phyloP scores from a whole-genome alignment of 2,888 invertebrate species.

The Nephrotoma appendiculata region DNA sequence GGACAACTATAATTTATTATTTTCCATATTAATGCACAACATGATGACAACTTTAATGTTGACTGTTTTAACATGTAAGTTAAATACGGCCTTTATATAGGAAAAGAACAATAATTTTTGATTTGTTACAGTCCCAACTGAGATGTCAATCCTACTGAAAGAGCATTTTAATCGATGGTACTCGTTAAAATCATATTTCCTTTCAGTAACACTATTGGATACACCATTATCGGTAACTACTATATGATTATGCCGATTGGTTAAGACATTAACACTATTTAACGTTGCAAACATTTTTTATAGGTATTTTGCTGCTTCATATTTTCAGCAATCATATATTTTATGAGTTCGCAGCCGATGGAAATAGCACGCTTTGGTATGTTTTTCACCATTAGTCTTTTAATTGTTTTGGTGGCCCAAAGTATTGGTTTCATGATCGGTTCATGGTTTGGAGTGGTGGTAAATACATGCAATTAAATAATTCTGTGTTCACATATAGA shows the following conservation, averaged over 20 bases:
- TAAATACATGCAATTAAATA: conserved; percentile 34
- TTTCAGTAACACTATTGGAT: conserved; percentile 60
- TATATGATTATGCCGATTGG: background rate
- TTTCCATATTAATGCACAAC: conserved; percentile 84
- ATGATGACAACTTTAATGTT: conserved; percentile 89
- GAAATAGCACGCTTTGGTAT: conserved; percentile 65
- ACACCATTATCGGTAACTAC: conserved; percentile 57
- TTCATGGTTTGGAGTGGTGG: conserved; percentile 71
- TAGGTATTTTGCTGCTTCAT: conserved; percentile 52
- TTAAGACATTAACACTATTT: background rate
- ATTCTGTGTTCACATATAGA: background rate
- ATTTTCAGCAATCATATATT: conserved; percentile 64
- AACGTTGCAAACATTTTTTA: conserved; percentile 16
- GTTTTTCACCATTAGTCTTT: conserved; percentile 69
- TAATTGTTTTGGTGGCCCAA: conserved; percentile 81
- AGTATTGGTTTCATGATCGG: conserved; percentile 87
- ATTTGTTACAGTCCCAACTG: conserved; percentile 41
- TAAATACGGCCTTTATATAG: background rate
- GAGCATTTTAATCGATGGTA: conserved; percentile 86
- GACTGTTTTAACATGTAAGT: conserved; percentile 72
- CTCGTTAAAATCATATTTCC: conserved; percentile 67
- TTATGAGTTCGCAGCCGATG: conserved; percentile 80
- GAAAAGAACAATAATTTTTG: background rate
- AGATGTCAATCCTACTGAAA: conserved; percentile 66
- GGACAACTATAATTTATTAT: conserved; percentile 76